Evolutionary conservation across 1,140 invertebrate genomes (phyloP), one percentile per base, ranked within the genome.

Genomic region (Aradophagus sp.): DNA sequence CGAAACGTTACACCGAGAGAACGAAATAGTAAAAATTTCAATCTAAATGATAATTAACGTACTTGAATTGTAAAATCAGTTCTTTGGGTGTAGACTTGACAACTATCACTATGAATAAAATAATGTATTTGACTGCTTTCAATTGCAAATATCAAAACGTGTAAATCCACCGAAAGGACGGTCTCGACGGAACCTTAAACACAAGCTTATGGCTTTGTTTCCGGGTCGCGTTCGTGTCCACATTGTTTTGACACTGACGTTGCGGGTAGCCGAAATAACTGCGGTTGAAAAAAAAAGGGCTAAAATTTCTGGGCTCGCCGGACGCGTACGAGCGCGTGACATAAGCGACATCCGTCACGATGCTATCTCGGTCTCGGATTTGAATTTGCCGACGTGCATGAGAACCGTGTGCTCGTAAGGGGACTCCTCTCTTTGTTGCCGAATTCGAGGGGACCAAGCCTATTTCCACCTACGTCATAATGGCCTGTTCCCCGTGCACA

Each of bases 381-480:
- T 73, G 56, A 63, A 73, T 66, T 72, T 35, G 61, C 55, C 52
- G 59, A 41, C 50, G 67, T 35, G 70, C 56, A 44, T 48, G 70
- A 67, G 70, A 61, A 67, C 66, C 65, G 50, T 77, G 75, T 73
- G 69, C 73, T 45, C 72, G 45, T 50, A 59, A 35, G 68, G 72
- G 63, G 53, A 63, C 67, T 70, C 47, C 38, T 32, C 48, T 73
- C 74, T 76, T 77, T 76, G 74, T 77, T 67, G 56, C 63, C 19
- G 47, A 74, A 73, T 75, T 70, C 59, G 77, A 79, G 75, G 77
- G 72, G 77, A 72, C 74, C 77, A 77, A 77, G 72, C 74, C 76
- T 67, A 75, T 76, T 75, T 77, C 77, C 76, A 69, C 56, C 70
- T 75, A 74, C 75, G 55, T n/a, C n/a, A 65, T 45, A 19, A 17